Conservation (phyloP, 2,888 invertebrate genomes). For the Calliphora vomitoria region DNA sequence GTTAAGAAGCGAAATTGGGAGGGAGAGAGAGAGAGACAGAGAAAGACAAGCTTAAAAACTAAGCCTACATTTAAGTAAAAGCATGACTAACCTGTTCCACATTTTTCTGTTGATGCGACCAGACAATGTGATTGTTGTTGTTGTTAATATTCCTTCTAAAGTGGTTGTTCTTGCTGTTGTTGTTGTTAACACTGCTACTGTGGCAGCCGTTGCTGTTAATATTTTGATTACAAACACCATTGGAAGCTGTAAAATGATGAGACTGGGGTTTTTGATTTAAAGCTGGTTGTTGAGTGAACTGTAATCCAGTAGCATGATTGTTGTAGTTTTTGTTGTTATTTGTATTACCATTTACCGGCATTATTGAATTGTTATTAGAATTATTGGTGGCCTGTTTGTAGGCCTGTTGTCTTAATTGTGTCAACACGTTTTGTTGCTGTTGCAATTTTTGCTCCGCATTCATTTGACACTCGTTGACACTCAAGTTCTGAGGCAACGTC, state of each 20-base stretch:
- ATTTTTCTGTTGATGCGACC: conserved; percentile 75
- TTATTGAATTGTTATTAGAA: conserved; percentile 60
- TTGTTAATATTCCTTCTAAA: conserved; percentile 67
- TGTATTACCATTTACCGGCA: conserved; percentile 60
- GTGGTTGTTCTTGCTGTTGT: conserved; percentile 44
- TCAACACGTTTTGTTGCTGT: conserved; percentile 47
- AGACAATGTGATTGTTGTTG: conserved; percentile 75
- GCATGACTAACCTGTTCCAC: conserved; percentile 80
- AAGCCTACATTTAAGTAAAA: conserved; percentile 75
- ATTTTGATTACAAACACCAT: conserved; percentile 9
- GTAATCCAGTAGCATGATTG: conserved; percentile 31
- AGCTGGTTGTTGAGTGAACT: conserved; percentile 7
- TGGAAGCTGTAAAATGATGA: conserved; percentile 46
- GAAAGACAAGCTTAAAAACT: conserved; percentile 76
- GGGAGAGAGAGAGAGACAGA: conserved; percentile 66
- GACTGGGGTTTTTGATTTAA: conserved; percentile 62
- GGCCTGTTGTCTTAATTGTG: conserved; percentile 64
- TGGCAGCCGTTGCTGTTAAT: conserved; percentile 40
- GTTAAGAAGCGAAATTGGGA: conserved; percentile 21
- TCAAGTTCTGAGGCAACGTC: conserved; percentile 45
- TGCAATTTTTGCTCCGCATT: conserved; percentile 65
- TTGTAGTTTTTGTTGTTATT: conserved; percentile 35
- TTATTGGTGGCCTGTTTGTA: conserved; percentile 50
- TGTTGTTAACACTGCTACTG: conserved; percentile 66
- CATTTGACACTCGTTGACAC: conserved; percentile 49